Evolutionary conservation across 1,140 invertebrate species (phyloP).

Genomic region (Drosophila nannoptera): DNA sequence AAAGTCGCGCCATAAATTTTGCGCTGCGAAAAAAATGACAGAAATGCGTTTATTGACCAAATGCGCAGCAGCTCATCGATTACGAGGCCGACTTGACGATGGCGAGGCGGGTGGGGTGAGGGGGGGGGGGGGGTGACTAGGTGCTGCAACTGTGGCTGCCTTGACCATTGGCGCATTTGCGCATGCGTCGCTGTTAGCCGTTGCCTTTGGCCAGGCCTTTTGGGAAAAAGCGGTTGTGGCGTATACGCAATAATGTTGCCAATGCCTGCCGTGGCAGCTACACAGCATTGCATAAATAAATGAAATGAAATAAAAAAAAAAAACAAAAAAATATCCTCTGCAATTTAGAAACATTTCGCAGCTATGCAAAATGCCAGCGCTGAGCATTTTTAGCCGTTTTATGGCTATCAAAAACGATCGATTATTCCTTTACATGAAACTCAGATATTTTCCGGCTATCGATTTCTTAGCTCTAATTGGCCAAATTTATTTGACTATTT

Average conservation of each 20-base stretch:
- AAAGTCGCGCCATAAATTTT: slow-evolving; percentile 70
- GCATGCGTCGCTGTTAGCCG: slow-evolving; percentile 45
- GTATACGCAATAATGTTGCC: slow-evolving; percentile 68
- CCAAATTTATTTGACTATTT: not conserved
- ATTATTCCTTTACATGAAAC: too few relatives aligned
- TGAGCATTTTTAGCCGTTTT: slow-evolving; percentile 18
- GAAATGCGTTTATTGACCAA: slow-evolving; percentile 78
- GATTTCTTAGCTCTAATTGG: too few relatives aligned
- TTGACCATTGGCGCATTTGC: slow-evolving; percentile 59
- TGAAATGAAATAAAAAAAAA: slow-evolving; percentile 50
- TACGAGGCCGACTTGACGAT: slow-evolving; percentile 51
- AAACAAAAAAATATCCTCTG: slow-evolving; percentile 59
- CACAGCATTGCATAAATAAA: slow-evolving; percentile 56
- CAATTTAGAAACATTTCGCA: not conserved
- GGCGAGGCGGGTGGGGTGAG: slow-evolving; percentile 5
- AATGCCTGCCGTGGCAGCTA: slow-evolving; percentile 43
- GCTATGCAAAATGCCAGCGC: slow-evolving; percentile 40
- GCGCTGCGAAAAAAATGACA: slow-evolving; percentile 67
- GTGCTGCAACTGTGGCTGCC: slow-evolving; percentile 43
- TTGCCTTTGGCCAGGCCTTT: slow-evolving; percentile 51
- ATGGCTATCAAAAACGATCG: not conserved
- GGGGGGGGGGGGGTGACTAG: not conserved
- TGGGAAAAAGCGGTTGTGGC: slow-evolving; percentile 53
- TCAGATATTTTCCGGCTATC: too few relatives aligned
- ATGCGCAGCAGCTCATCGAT: slow-evolving; percentile 73